These are phyloP conservation scores for Thalassarche chlororhynchos DNA, from an alignment of 2,113 vertebrate genomes.

Conservation along the genomic window DNA sequence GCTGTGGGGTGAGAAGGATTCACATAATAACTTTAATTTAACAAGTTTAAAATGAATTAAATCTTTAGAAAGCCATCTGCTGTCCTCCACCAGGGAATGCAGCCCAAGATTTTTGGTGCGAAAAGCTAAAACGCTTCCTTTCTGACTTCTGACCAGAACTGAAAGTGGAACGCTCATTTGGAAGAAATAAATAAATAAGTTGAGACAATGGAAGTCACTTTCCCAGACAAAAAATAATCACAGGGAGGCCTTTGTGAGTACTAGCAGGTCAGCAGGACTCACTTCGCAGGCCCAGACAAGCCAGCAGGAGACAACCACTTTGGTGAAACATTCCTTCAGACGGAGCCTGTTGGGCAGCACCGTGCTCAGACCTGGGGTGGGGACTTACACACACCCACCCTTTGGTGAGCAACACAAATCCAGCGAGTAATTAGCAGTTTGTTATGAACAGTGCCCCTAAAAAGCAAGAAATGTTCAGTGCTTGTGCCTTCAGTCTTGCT, in stretches of 20 bases:
- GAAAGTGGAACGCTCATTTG: background rate
- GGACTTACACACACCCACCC: background rate
- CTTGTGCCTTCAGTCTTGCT: background rate
- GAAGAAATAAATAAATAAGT: conserved; percentile 40
- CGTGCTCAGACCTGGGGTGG: background rate
- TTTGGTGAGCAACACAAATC: background rate
- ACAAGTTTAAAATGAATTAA: background rate
- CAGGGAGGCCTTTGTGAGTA: background rate
- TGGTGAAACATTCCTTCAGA: background rate
- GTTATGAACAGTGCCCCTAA: background rate
- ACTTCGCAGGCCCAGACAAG: background rate
- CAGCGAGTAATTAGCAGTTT: background rate
- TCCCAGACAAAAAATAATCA: conserved; percentile 41
- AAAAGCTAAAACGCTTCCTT: background rate
- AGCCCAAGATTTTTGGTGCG: background rate
- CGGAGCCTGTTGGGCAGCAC: background rate
- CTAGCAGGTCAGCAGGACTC: background rate
- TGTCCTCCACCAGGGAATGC: background rate
- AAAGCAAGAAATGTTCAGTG: background rate
- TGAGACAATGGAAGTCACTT: conserved; percentile 24
- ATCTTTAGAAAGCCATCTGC: background rate
- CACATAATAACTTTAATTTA: background rate
- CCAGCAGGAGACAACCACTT: background rate
- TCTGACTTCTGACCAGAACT: background rate
- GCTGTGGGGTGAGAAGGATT: background rate